A percentile compares a stretch with the other conserved stretches of the same genome.
phyloP scores from a whole-genome alignment of 2,888 invertebrate genomes.

The Phyllotreta striolata region DNA sequence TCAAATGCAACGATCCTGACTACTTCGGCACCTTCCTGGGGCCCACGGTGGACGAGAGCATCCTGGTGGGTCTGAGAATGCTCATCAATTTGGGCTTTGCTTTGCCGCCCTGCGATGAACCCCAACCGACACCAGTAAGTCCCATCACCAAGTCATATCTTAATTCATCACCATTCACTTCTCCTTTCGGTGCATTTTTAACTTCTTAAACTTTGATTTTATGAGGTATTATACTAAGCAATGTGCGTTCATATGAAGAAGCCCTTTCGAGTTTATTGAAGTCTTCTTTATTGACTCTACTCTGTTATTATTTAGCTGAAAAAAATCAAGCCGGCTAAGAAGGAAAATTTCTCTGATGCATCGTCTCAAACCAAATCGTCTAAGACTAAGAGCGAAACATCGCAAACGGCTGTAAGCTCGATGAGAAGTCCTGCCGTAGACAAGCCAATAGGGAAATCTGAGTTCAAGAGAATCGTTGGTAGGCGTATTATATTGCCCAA shows the following conservation, averaged over 20 bases:
- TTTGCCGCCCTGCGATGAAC: background rate
- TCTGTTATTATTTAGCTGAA: background rate
- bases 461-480: background rate
- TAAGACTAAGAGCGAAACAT: background rate
- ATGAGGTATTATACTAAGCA: too few species aligned
- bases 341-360: conserved; percentile 1
- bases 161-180: too few species aligned
- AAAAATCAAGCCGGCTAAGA: background rate
- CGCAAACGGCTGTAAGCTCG: background rate
- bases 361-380: conserved; percentile 12
- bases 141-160: too few species aligned
- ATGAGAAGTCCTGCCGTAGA: background rate
- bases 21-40: conserved; percentile 47
- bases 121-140: conserved; percentile 2
- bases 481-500: background rate
- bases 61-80: conserved; percentile 53
- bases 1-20: conserved; percentile 29
- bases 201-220: too few species aligned
- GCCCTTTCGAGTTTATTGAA: too few species aligned
- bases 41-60: conserved; percentile 55
- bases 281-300: background rate
- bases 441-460: background rate
- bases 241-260: too few species aligned
- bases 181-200: too few species aligned
- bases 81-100: conserved; percentile 38